Conservation (phyloP, 2,888 invertebrate species). For the Drosophila mercatorum region DNA sequence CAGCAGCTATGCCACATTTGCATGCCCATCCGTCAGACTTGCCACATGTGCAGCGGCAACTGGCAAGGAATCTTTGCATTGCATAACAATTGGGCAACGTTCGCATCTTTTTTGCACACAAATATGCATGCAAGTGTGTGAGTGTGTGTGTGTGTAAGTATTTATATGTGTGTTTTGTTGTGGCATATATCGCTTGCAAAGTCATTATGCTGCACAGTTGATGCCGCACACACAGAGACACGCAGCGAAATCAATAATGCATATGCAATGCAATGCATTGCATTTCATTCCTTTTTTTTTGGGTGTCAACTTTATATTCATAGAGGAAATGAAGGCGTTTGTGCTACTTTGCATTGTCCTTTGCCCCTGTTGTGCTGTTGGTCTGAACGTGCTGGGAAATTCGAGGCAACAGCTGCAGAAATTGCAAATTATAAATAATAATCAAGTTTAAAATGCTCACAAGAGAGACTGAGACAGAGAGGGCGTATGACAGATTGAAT, state of each 20-base stretch:
- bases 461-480: not conserved
- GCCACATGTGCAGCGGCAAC: conserved; percentile 39
- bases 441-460: conserved; percentile 12
- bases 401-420: conserved; percentile 26
- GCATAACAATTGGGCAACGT: conserved; percentile 65
- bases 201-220: conserved; percentile 48
- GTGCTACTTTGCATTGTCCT: conserved; percentile 10
- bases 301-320: conserved; percentile 71
- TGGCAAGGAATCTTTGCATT: conserved; percentile 49
- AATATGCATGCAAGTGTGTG: not conserved
- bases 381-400: conserved; percentile 10
- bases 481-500: not conserved
- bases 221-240: conserved; percentile 22
- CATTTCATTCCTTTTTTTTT: conserved; percentile 20
- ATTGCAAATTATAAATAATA: conserved; percentile 44
- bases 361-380: conserved; percentile 9
- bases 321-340: conserved; percentile 45
- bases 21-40: conserved; percentile 60
- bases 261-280: conserved; percentile 54
- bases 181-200: conserved; percentile 36
- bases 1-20: conserved; percentile 46
- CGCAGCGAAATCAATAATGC: conserved; percentile 54
- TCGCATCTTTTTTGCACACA: conserved; percentile 15
- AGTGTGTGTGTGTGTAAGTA: not conserved
- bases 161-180: conserved; percentile 14